These are phyloP conservation scores for Nettapus auritus DNA, from an alignment of 2,113 vertebrate species.

Conservation along the genomic window DNA sequence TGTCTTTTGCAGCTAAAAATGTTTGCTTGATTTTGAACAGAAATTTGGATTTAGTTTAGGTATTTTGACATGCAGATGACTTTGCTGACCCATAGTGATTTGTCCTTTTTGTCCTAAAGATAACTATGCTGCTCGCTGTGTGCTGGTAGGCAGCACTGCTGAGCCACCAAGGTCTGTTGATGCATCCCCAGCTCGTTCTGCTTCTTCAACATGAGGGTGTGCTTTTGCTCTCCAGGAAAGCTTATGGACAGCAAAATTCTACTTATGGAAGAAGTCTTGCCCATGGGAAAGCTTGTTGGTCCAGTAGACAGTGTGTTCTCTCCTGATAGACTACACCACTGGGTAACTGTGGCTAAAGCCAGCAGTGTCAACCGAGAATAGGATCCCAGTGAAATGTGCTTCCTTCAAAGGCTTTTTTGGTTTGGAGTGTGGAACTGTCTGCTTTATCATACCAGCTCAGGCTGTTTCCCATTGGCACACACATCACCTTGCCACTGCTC, in stretches of 20 bases:
- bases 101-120: background rate
- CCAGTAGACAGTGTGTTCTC: no score
- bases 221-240: background rate
- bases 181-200: background rate
- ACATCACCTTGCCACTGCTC: background rate
- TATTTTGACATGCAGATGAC: background rate
- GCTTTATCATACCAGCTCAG: no score
- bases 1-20: background rate
- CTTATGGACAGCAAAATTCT: background rate
- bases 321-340: background rate
- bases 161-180: background rate
- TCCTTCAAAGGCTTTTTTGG: background rate
- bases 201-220: background rate
- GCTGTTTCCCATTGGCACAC: background rate
- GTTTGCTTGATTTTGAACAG: background rate
- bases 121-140: background rate
- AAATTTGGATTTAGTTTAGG: background rate
- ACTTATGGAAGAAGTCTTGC: background rate
- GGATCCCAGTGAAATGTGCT: background rate
- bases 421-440: background rate
- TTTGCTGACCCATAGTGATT: background rate
- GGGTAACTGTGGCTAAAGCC: background rate
- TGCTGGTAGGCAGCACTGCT: background rate
- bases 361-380: background rate
- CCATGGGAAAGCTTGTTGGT: background rate